Evolutionary conservation across 2,113 vertebrate species (phyloP), one percentile per base, ranked within the genome.

Genomic region (Galemys pyrenaicus): DNA sequence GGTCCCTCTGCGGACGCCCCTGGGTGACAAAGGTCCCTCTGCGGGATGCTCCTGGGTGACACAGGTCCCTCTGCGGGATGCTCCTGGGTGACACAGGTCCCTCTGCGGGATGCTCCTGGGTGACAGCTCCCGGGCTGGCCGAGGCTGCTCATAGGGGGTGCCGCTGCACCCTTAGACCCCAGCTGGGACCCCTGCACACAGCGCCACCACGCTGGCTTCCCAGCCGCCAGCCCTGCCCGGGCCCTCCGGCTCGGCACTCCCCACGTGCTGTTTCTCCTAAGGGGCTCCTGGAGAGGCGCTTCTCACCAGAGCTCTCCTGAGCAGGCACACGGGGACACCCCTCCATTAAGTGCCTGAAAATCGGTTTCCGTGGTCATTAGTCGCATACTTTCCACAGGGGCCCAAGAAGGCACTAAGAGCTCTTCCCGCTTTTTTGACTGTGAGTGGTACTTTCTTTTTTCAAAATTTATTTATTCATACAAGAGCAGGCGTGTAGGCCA

Each of bases 301-400:
- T 77, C 13, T 7, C 56, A 17, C 56, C 67, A 32, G 8, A 32
- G 90, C 46, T 44, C 17, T 67, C 22, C 78, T 20, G 5, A 41
- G 78, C 0, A 64, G 68, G 77, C 8, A 9, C 15, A 17, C 60
- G 26, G 35, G 20, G 35, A 46, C 12, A 6, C 20, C 44, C 58
- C 51, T 64, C 46, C 37, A 74, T 24, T 49, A 68, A 85, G 3
- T 83, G 32, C 86, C 80, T 13, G 67, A 92, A 49, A 41, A 60
- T 89, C 70, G 17, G 79, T 39, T n/a, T 32, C 2, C n/a, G 13
- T 9, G 65, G 13, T 41, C 46, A 46, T 10, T 70, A 35, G 64
- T 86, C 79, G 77, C 82, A 79, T 7, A 28, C 94, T 91, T 92
- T 65, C 87, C 77, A 35, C 68, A 26, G 1, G 56, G 82, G 74